Base-by-base conservation (phyloP, 2,888 invertebrate genomes). In the Epinotia nisella region DNA sequence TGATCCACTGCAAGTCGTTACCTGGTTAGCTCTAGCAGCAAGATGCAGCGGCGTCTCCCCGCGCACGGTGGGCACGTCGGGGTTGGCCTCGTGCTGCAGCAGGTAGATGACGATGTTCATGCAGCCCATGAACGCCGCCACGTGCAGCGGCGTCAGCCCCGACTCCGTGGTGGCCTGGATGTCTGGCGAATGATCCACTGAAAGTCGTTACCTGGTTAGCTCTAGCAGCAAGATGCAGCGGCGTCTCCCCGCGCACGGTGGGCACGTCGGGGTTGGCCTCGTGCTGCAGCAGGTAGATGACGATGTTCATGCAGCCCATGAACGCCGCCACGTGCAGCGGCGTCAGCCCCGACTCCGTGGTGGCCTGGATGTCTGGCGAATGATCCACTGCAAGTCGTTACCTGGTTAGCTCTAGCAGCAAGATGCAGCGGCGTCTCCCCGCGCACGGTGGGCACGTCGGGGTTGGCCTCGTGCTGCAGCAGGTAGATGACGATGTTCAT, bases 241-340 rank as follows among this genome's bases (percentile, higher is more conserved):
- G 99, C 0, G 99, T 99, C 93, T 99, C 99, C 39, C 99, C 99
- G 66, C 99, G 95, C 15, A 99, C 98, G 0, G 99, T 99, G 45
- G 98, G 98, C 78, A 98, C 98, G 92, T 99, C 99, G 74, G 99
- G 98, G 91, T 98, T 98, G 77, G 99, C 99, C 83, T 99, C 99
- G 87, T 99, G 98, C 94, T 99, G 99, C 78, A 99, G 95, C 83
- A 99, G 95, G 91, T 98, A 99, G 83, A 99, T 98, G 75, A 99
- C 99, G 85, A 99, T 99, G 92, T 99, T 99, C 98, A 99, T 99
- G 93, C 99, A 99, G 71, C 99, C 99, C 99, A 99, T 99, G 94
- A 99, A 99, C 76, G 99, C 97, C 19, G 99, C 99, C 75, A 99
- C 99, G 92, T 99, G 99, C 68, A 99, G 95, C 1, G 99, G 99